Conservation (phyloP, 2,888 invertebrate genomes). For the Machimus rusticus region DNA sequence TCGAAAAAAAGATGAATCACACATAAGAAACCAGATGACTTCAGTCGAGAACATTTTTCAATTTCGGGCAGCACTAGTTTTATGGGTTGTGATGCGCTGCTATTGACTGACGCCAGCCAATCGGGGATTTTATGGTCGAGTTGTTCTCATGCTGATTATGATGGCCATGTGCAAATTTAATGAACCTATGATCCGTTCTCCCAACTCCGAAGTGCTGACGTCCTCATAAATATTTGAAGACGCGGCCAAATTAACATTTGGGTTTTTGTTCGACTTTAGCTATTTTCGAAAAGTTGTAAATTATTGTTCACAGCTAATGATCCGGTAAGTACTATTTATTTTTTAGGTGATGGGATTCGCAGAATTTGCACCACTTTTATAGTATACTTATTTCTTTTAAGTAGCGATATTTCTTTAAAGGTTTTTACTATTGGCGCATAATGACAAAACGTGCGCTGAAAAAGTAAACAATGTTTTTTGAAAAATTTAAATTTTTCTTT, state of each 20-base stretch:
- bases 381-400: background rate
- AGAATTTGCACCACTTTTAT: background rate
- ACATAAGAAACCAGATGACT: background rate
- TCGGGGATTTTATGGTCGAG: background rate
- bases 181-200: background rate
- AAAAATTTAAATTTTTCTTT: no score
- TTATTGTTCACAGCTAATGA: background rate
- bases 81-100: background rate
- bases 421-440: no score
- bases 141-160: background rate
- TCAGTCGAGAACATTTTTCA: background rate
- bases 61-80: background rate
- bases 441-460: no score
- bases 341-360: background rate
- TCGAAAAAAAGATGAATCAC: background rate
- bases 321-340: background rate
- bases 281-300: background rate
- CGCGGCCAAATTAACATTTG: background rate
- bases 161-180: background rate
- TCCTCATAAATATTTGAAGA: background rate
- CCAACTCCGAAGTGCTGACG: background rate
- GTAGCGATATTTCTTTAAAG: background rate
- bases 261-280: background rate
- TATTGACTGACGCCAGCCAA: background rate
- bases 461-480: background rate